phyloP scores from a whole-genome alignment of 2,888 invertebrate species.

The Protonemura montana region DNA sequence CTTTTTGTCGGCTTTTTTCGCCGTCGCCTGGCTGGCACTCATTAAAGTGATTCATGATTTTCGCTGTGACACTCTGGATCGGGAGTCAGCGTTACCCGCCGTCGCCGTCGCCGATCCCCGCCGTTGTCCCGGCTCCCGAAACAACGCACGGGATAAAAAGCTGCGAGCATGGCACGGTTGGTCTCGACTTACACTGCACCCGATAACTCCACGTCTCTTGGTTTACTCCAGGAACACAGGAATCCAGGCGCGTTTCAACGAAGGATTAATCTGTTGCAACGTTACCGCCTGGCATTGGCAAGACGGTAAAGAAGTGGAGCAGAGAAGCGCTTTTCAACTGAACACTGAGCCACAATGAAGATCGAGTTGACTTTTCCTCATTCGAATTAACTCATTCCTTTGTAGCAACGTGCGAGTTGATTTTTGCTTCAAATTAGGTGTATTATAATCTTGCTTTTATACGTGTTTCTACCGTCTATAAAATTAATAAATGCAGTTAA shows the following conservation, averaged over 20 bases:
- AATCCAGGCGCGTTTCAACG: neutral
- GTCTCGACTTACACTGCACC: neutral
- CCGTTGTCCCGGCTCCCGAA: neutral
- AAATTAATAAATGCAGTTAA: neutral
- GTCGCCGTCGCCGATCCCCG: neutral
- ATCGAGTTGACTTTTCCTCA: too few species aligned
- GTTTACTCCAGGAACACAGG: neutral
- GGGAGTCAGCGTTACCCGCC: neutral
- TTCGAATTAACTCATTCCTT: too few species aligned
- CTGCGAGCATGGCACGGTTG: neutral
- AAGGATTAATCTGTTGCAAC: neutral
- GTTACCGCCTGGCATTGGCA: too few species aligned
- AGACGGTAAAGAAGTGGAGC: too few species aligned
- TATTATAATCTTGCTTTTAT: too few species aligned
- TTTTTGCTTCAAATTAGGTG: too few species aligned
- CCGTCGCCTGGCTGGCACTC: slow-evolving; percentile 26
- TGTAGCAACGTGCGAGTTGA: too few species aligned
- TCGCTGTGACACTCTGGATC: neutral
- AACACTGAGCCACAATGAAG: too few species aligned
- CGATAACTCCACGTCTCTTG: neutral
- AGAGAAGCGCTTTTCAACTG: too few species aligned
- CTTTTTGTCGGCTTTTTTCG: slow-evolving; percentile 18
- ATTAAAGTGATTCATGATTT: slow-evolving; percentile 39
- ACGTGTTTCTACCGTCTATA: neutral
- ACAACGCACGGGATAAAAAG: neutral